Percentiles rank a stretch among this genome's conserved stretches.
Evolutionary conservation across 2,888 invertebrate genomes (phyloP).

Genomic region (Electrophaes corylata): DNA sequence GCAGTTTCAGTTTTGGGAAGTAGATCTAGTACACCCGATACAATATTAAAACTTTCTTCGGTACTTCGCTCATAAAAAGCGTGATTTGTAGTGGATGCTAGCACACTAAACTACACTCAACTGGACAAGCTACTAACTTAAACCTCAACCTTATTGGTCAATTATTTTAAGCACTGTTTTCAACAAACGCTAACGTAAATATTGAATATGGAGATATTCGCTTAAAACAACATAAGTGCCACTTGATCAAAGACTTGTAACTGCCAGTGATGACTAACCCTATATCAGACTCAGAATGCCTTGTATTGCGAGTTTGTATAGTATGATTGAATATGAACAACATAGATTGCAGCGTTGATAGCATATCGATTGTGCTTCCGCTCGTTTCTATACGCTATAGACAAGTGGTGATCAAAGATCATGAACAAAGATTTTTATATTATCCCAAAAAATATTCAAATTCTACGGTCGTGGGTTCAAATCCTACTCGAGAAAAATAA

Average conservation of each 20-base stretch:
- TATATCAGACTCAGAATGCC: slow-evolving; percentile 20
- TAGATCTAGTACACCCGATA: too few species aligned
- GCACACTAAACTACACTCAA: too few species aligned
- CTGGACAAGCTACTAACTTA: neutral
- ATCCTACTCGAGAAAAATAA: too few species aligned
- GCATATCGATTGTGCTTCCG: slow-evolving; percentile 49
- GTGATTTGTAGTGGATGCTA: too few species aligned
- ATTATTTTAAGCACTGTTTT: neutral
- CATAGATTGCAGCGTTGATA: slow-evolving; percentile 31
- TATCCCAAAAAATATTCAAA: too few species aligned
- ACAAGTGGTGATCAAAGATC: slow-evolving; percentile 5
- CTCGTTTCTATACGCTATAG: slow-evolving; percentile 30
- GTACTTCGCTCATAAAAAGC: too few species aligned
- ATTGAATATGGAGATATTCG: neutral
- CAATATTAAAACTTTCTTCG: too few species aligned
- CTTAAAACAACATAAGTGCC: neutral
- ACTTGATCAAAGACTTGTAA: slow-evolving; percentile 13
- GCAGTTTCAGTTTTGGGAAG: too few species aligned
- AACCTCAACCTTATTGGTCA: neutral
- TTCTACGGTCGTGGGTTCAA: too few species aligned
- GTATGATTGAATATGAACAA: slow-evolving; percentile 23
- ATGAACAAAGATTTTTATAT: too few species aligned
- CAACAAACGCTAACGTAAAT: neutral
- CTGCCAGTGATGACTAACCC: slow-evolving; percentile 18
- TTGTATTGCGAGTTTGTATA: slow-evolving; percentile 22